Evolutionary conservation across 2,888 invertebrate genomes (phyloP).

Genomic region (Amiota mariae): DNA sequence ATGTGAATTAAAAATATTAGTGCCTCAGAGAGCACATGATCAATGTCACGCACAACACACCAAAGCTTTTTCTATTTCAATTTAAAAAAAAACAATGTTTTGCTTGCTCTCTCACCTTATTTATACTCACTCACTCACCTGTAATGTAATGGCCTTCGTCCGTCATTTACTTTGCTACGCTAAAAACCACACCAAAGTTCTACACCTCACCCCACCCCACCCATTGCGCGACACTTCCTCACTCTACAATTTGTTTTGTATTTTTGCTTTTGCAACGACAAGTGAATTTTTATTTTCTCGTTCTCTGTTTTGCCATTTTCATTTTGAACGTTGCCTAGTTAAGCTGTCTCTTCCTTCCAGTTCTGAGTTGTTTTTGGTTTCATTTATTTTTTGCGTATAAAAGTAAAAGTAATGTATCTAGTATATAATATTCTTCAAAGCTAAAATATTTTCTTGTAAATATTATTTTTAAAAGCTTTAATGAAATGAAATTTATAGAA

Average conservation of each 20-base stretch:
- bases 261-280: conserved; percentile 6
- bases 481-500: background rate
- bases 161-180: background rate
- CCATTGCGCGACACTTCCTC: too few species aligned
- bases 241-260: too few species aligned
- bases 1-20: background rate
- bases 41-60: background rate
- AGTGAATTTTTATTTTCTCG: conserved; percentile 9
- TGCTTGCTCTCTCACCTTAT: background rate
- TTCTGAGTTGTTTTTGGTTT: background rate
- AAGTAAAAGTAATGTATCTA: conserved; percentile 1
- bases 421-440: background rate
- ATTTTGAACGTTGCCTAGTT: conserved; percentile 23
- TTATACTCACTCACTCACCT: background rate
- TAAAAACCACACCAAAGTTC: background rate
- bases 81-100: background rate
- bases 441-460: too few species aligned
- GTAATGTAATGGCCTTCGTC: background rate
- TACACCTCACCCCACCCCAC: background rate
- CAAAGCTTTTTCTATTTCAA: background rate
- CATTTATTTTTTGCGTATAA: background rate
- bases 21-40: background rate
- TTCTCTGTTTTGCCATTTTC: conserved; percentile 24
- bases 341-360: background rate
- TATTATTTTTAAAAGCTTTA: too few species aligned